Evolutionary conservation across 2,888 invertebrate species (phyloP), one percentile per base, ranked within the genome.

Genomic region (Xiphydria camelus): DNA sequence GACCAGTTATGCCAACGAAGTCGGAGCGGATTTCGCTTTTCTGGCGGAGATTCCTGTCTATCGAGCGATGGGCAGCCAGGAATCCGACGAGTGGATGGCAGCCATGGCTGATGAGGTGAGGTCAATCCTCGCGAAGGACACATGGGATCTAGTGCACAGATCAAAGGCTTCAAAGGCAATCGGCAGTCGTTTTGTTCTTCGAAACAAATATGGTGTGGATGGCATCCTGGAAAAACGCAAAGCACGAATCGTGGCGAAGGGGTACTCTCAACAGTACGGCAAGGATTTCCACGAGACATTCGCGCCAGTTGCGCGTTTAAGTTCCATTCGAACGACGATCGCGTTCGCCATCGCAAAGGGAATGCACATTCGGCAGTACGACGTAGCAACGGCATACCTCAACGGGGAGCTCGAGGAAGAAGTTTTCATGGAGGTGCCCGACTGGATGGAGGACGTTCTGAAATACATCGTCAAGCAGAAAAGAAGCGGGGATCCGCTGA

Each of bases 371-470:
- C 48, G 53, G n/a, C 60, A 59, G 20, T 43, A 60, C 18, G 62
- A 59, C 52, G 59, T 60, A 4, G 47, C 44, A 3, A 57, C 62
- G 9, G 61, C 61, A 2, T 62, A 59, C 38, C 44, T 64, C 15
- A 49, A 62, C 43, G 54, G 57, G 9, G 49, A 57, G 4, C 41
- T 63, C 19, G 36, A 36, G 17, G 59, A 64, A 51, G 51, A 53
- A 25, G 45, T 61, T n/a, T 63, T 54, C 15, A 56, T 57, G 53
- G 9, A 10, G 9, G 9, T 10, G 23, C 23, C 23, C 9, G n/a
- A n/a, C n/a, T n/a, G n/a, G n/a, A n/a, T n/a, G n/a, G n/a, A n/a
- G n/a, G n/a, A n/a, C n/a, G n/a, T n/a, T n/a, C n/a, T n/a, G n/a
- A 23, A 23, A 10, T 9, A 23, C 9, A n/a, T 23, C 2, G 4